Percentiles rank a stretch among this genome's conserved stretches.
Evolutionary conservation across 2,888 invertebrate species (phyloP).

Genomic region (Toxonevra muliebris): DNA sequence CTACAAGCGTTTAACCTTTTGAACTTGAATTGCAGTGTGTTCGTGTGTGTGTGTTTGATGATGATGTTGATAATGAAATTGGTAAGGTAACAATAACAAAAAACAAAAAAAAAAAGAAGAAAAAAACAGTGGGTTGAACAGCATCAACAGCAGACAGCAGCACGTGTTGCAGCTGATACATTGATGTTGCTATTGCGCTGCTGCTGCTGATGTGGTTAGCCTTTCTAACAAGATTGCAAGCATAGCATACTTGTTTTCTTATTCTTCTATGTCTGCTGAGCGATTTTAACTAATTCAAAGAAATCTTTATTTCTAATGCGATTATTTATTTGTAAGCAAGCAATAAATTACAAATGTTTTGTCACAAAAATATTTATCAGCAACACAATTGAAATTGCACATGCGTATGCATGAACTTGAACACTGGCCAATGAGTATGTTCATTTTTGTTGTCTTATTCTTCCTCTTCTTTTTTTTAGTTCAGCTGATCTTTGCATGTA

Average conservation of each 20-base stretch:
- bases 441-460: too few species aligned
- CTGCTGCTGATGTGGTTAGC: constrained; percentile 9
- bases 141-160: too few species aligned
- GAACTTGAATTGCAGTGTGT: constrained; percentile 45
- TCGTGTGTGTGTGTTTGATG: constrained; percentile 1
- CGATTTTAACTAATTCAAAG: not conserved
- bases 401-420: too few species aligned
- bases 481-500: constrained; percentile 36
- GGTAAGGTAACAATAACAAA: constrained; percentile 10
- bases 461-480: too few species aligned
- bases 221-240: constrained; percentile 34
- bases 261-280: constrained; percentile 5
- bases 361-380: constrained; percentile 22
- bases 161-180: too few species aligned
- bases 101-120: too few species aligned
- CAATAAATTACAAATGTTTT: constrained; percentile 35
- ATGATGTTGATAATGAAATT: constrained; percentile 33
- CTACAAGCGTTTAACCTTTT: constrained; percentile 55
- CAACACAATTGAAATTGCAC: not conserved
- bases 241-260: not conserved
- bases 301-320: too few species aligned
- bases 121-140: too few species aligned
- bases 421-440: too few species aligned
- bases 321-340: not conserved
- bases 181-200: too few species aligned